Evolutionary conservation across 1,140 invertebrate species (phyloP).

Genomic region (Bemisia tabaci): DNA sequence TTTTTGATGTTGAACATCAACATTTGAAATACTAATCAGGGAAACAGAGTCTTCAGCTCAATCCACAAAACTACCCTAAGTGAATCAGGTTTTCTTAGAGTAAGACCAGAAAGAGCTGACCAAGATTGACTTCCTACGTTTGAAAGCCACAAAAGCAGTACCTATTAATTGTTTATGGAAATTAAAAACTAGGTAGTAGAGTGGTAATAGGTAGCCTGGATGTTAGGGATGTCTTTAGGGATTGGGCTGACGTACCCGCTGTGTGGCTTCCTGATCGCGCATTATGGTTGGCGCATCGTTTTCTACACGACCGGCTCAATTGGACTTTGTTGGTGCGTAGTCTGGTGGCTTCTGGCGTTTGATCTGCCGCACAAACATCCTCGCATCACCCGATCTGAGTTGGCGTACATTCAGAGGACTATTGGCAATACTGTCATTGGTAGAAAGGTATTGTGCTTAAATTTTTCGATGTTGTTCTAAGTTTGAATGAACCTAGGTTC

Average conservation of each 20-base stretch:
- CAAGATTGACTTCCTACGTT: no score
- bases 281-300: constrained; percentile 48
- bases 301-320: constrained; percentile 58
- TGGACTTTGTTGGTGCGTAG: constrained; percentile 46
- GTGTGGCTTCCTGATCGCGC: constrained; percentile 50
- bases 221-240: constrained; percentile 48
- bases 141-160: not conserved
- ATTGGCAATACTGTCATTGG: constrained; percentile 36
- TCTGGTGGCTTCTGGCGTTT: constrained; percentile 61
- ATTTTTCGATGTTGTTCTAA: not conserved
- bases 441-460: constrained; percentile 28
- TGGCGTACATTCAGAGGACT: constrained; percentile 51
- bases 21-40: no score
- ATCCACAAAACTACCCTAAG: no score
- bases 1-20: no score
- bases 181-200: constrained; percentile 7
- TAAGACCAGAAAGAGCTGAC: no score
- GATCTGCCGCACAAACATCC: constrained; percentile 59
- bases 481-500: no score
- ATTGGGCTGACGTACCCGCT: constrained; percentile 55
- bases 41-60: no score
- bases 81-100: no score
- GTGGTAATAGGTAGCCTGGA: constrained; percentile 19
- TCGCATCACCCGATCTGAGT: constrained; percentile 51
- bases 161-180: not conserved